phyloP scores from a whole-genome alignment of 2,797 vertebrate genomes.

The Amazona finschi region DNA sequence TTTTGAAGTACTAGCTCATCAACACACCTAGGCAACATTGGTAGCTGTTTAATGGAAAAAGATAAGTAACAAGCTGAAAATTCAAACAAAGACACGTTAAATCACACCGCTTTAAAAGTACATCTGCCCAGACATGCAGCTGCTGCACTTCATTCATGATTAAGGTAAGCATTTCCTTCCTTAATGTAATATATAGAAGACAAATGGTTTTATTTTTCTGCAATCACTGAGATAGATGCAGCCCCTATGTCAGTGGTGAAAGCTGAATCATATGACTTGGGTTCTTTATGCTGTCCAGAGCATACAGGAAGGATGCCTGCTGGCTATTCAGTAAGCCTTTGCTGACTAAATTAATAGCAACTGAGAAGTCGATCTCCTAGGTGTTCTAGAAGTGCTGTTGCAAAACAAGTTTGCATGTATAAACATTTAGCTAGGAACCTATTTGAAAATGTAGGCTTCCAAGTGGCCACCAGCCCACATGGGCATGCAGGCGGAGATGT shows the following conservation, averaged over 20 bases:
- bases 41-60: not conserved
- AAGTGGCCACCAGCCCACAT: not conserved
- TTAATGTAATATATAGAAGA: not conserved
- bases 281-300: not conserved
- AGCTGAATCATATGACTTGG: not conserved
- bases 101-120: not conserved
- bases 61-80: not conserved
- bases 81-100: not conserved
- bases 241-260: not conserved
- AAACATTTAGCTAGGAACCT: not conserved
- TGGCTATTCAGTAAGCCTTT: not conserved
- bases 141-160: not conserved
- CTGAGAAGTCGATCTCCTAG: not conserved
- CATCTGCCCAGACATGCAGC: not conserved
- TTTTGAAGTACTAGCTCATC: not conserved
- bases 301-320: accelerated
- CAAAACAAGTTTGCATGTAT: not conserved
- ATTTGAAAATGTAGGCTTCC: not conserved
- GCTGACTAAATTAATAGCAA: not conserved
- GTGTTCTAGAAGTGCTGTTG: not conserved
- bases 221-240: not conserved
- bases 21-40: not conserved
- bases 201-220: not conserved
- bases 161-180: not conserved
- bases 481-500: not conserved